Evolutionary conservation across 2,888 invertebrate species (phyloP).

Genomic region (Cataglyphis cursor): DNA sequence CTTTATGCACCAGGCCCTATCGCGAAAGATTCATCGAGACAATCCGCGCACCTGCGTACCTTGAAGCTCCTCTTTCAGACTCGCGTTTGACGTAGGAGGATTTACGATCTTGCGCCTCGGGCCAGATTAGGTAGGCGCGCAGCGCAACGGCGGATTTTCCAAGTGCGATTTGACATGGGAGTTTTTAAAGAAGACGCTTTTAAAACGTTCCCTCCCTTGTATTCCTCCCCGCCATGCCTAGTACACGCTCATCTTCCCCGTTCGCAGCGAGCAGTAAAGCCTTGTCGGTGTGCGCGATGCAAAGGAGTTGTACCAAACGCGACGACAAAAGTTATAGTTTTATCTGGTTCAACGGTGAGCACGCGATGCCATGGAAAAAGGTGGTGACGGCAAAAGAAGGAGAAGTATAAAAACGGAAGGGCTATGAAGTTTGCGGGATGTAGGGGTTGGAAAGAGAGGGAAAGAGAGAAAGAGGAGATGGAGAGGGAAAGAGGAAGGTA

Average conservation of each 20-base stretch:
- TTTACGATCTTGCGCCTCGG: constrained; percentile 74
- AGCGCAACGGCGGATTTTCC: constrained; percentile 57
- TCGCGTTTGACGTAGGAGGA: constrained; percentile 74
- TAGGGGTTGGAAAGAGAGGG: not conserved
- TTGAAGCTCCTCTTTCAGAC: constrained; percentile 64
- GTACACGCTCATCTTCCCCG: not conserved
- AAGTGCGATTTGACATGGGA: constrained; percentile 58
- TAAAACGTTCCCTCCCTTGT: constrained; percentile 60
- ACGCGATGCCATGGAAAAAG: constrained; percentile 19
- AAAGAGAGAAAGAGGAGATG: not conserved
- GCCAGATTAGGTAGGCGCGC: constrained; percentile 73
- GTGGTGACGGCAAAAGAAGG: constrained; percentile 11
- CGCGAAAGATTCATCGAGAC: constrained; percentile 75
- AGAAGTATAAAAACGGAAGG: constrained; percentile 39
- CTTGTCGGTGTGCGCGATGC: constrained; percentile 35
- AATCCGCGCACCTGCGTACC: constrained; percentile 74
- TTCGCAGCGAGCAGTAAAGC: constrained; percentile 34
- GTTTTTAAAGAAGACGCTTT: constrained; percentile 70
- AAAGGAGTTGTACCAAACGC: constrained; percentile 38
- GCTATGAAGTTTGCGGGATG: constrained; percentile 37
- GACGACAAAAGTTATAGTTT: constrained; percentile 69
- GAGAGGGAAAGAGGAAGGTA: constrained; percentile 48
- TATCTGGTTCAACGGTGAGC: constrained; percentile 57
- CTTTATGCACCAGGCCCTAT: constrained; percentile 72
- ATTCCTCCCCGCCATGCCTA: not conserved